Base-by-base conservation (phyloP, 1,140 invertebrate species). In the Drosophila parvula region DNA sequence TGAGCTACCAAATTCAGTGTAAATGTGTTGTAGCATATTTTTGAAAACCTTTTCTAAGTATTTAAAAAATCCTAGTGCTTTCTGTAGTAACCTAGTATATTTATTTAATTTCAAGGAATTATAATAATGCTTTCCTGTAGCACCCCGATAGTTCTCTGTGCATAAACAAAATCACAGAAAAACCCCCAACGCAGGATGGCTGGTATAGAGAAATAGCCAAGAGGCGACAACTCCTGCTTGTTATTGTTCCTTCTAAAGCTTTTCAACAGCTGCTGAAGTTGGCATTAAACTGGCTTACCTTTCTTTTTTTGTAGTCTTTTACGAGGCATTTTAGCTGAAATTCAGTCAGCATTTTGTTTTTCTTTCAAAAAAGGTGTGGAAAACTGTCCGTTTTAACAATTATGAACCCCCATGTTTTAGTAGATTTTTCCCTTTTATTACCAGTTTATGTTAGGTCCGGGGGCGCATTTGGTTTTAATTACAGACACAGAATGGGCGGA, bases 401-500 rank as follows among this genome's bases (percentile, higher is more conserved):
- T 36, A 53, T 53, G 8, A 5, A 36, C 11, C 18, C 14, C 32
- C 5, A 1, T 50, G 5, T 50, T 32, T 32, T 11, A 16, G 47
- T 30, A 30, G 30, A 30, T 3, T 48, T 48, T 8, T 7, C 9
- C 1, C 14, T 38, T 61, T 50, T 61, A 36, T 36, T 38, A 14
- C 8, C 18, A 6, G 34, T 53, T 36, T 22, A 36, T 18, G 16
- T 28, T 22, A 36, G 16, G 16, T 28, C 45, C 32, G 12, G 47
- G n/a, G n/a, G 8, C 40, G 7, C 22, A 38, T 11, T 61, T 51
- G n/a, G 11, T 61, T 61, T 61, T 61, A 61, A 61, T 61, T 53
- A 61, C 59, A n/a, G 34, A 14, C 32, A 30, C 32, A 12, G 22
- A 18, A 50, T 14, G 34, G 32, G 18, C 34, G 47, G 8, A 22